These are phyloP conservation scores for Astyanax mexicanus DNA, from an alignment of 2,797 vertebrate genomes.

Conservation along the genomic window DNA sequence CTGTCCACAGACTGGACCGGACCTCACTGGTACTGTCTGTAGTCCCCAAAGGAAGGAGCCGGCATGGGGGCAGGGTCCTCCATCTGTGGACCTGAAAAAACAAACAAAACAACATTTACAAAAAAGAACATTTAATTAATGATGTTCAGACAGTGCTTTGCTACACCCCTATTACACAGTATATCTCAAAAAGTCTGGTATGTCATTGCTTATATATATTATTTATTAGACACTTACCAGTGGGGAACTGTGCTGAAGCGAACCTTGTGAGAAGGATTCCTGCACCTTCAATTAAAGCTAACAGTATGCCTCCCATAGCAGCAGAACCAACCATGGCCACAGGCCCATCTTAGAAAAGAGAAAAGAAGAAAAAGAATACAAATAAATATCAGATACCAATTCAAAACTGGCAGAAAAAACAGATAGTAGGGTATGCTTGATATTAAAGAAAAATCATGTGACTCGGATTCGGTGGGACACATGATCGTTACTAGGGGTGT, in stretches of 20 bases:
- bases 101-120: too few species aligned
- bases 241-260: conserved; percentile 92
- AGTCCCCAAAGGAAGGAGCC: conserved; percentile 85
- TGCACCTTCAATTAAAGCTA: conserved; percentile 96
- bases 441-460: too few species aligned
- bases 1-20: conserved; percentile 55
- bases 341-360: conserved; percentile 84
- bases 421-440: too few species aligned
- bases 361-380: too few species aligned
- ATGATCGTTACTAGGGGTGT: too few species aligned
- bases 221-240: conserved; percentile 87
- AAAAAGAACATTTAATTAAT: not conserved
- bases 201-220: too few species aligned
- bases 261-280: conserved; percentile 95
- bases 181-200: too few species aligned
- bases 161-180: too few species aligned
- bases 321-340: conserved; percentile 97
- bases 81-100: conserved; percentile 88
- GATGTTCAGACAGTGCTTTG: not conserved
- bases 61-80: conserved; percentile 87
- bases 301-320: conserved; percentile 94
- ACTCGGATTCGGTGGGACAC: too few species aligned
- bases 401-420: too few species aligned
- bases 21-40: conserved; percentile 92
- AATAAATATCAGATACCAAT: too few species aligned